Base-by-base conservation (phyloP, 1,140 invertebrate genomes). In the Micrasema minimum region DNA sequence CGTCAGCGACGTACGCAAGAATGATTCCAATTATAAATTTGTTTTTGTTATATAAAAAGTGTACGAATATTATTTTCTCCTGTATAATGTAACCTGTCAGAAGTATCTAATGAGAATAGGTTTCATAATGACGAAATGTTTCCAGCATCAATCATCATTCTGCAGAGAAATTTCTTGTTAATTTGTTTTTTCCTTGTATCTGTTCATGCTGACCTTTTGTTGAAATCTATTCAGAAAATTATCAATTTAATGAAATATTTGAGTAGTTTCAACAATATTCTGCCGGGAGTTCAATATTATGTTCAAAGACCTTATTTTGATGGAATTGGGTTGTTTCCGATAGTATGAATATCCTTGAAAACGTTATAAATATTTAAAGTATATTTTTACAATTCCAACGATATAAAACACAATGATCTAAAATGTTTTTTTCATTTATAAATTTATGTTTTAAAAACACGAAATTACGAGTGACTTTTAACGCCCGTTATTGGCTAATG, bases 111-210 rank as follows among this genome's bases (percentile, higher is more conserved):
- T 59, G 67, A 62, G 23, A 69, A 69, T 69, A 45, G 31, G 43
- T 69, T 69, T 69, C 55, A 57, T 38, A 69, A 69, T 69, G 41
- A 59, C 57, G 53, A 69, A 46, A 69, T 31, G 43, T 22, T 20
- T 37, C 23, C 9, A 51, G 61, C 66, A 59, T 69, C 35, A 43
- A 48, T 41, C 67, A 69, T 59, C 23, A 50, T 53, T 69, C 55
- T 45, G 11, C 55, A 43, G 37, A 10, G 55, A 59, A 59, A 59
- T 59, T 59, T 59, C 35, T 41, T 16, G 55, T 59, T 43, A 59
- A 59, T 59, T 38, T 38, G 55, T 20, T 59, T 59, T 59, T 59
- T 59, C 20, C 10, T 22, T 38, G 38, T 35, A 59, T n/a, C 35
- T 41, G 37, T 41, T 38, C 26, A 9, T 38, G 37, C 37, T 38